These are phyloP conservation scores for Tragopan temminckii DNA, from an alignment of 2,797 vertebrate species.

Conservation along the genomic window DNA sequence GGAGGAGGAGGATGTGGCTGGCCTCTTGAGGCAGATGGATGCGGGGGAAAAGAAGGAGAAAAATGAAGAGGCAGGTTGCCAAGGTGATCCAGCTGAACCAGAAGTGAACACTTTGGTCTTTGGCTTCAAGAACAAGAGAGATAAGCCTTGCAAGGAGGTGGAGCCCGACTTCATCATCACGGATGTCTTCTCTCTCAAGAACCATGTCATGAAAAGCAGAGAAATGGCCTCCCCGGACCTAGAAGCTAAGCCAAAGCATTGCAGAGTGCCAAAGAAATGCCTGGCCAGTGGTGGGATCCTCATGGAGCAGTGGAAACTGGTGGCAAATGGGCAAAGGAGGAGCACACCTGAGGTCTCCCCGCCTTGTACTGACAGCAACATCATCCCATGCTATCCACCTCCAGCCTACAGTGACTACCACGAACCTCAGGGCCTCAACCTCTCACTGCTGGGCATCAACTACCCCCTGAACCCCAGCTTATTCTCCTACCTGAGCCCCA, in stretches of 20 bases:
- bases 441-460: constrained; percentile 93
- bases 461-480: constrained; percentile 90
- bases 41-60: constrained; percentile 57
- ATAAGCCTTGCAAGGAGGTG: constrained; percentile 80
- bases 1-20: constrained; percentile 66
- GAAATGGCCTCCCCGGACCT: constrained; percentile 82
- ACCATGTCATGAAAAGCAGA: constrained; percentile 84
- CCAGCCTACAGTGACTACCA: constrained; percentile 87
- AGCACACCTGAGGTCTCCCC: constrained; percentile 78
- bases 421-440: constrained; percentile 89
- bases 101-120: constrained; percentile 56
- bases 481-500: constrained; percentile 93
- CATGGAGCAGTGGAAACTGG: constrained; percentile 90
- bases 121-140: constrained; percentile 58
- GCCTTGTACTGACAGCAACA: constrained; percentile 73
- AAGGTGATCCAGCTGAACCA: constrained; percentile 73
- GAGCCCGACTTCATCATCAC: constrained; percentile 88
- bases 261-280: constrained; percentile 86
- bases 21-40: constrained; percentile 73
- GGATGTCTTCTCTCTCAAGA: constrained; percentile 89
- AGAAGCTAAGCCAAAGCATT: constrained; percentile 85
- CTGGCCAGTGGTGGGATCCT: constrained; percentile 78
- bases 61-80: not conserved
- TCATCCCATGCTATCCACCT: constrained; percentile 91
- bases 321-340: constrained; percentile 80